Evolutionary conservation across 2,113 vertebrate genomes (phyloP), one percentile per base, ranked within the genome.

Genomic region (Epinephelus fuscoguttatus): DNA sequence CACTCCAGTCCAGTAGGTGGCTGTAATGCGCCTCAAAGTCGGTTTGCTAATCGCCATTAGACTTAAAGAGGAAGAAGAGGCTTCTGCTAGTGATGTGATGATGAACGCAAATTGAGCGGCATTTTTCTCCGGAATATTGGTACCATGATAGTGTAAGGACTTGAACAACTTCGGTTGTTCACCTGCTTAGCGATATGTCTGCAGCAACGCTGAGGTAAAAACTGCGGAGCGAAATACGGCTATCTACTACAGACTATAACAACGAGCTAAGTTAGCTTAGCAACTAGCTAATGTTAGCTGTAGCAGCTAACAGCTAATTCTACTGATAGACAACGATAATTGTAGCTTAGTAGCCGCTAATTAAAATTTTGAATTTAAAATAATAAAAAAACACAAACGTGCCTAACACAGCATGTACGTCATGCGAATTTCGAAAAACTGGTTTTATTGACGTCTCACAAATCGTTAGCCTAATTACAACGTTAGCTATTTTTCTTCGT

Each of bases 131-230:
- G 10, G 3, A 55, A 6, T 64, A 23, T 25, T 18, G 13, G 0
- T 19, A 57, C 25, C 15, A 67, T 82, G 74, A 79, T 6, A 64
- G 4, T n/a, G 25, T 80, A 80, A 72, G 30, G 62, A 70, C 6
- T 0, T 63, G 40, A 71, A 53, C 40, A 14, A 66, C 25, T n/a
- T 50, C 33, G 17, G 69, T 67, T 69, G 68, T 68, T 78, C 47
- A 3, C 17, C 15, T 9, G 23, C 45, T 50, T 63, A 15, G 18
- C 60, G 63, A 80, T 3, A 91, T 92, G 88, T 91, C 88, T 57
- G 68, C 86, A 33, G 86, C 64, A n/a, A 89, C 47, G 59, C 45
- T 92, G 63, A 93, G 92, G 93, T 94, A 92, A 89, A 84, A 55
- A 33, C 12, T 15, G 9, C 0, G 19, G 8, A 7, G 23, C 37